Conservation (phyloP, 2,797 vertebrate genomes). For the Hozukius guyotensis region DNA sequence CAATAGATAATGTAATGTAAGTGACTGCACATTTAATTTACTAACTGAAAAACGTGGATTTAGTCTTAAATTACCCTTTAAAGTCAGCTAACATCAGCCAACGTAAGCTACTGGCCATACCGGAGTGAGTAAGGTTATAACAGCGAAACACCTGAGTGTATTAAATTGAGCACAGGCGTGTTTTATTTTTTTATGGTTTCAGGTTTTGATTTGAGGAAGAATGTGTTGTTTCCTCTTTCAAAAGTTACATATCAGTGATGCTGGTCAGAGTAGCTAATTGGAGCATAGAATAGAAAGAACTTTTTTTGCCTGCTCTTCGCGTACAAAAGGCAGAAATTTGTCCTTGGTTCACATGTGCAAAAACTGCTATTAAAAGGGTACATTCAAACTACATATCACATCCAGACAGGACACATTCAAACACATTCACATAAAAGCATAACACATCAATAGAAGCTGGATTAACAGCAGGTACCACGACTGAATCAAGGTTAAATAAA, state of each 20-base stretch:
- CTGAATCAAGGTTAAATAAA: too few relatives aligned
- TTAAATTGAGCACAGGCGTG: neutral
- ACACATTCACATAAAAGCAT: too few relatives aligned
- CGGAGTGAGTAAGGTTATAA: neutral
- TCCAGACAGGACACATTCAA: too few relatives aligned
- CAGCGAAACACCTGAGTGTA: neutral
- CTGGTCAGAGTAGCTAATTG: neutral
- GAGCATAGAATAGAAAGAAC: too few relatives aligned
- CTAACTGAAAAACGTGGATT: neutral
- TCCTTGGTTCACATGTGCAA: too few relatives aligned
- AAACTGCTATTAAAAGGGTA: too few relatives aligned
- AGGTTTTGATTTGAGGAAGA: neutral
- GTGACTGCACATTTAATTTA: neutral
- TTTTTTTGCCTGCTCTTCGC: too few relatives aligned
- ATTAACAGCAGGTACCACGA: too few relatives aligned
- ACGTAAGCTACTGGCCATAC: neutral
- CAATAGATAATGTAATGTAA: neutral
- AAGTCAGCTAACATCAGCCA: neutral
- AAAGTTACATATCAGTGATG: neutral
- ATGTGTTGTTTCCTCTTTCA: neutral
- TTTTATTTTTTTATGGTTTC: neutral
- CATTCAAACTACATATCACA: too few relatives aligned
- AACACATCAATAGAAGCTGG: too few relatives aligned
- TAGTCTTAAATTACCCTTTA: neutral
- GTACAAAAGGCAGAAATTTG: too few relatives aligned